These are phyloP conservation scores for Caenorhabditis sp. DNA, from an alignment of 2,888 invertebrate genomes.

Conservation along the genomic window DNA sequence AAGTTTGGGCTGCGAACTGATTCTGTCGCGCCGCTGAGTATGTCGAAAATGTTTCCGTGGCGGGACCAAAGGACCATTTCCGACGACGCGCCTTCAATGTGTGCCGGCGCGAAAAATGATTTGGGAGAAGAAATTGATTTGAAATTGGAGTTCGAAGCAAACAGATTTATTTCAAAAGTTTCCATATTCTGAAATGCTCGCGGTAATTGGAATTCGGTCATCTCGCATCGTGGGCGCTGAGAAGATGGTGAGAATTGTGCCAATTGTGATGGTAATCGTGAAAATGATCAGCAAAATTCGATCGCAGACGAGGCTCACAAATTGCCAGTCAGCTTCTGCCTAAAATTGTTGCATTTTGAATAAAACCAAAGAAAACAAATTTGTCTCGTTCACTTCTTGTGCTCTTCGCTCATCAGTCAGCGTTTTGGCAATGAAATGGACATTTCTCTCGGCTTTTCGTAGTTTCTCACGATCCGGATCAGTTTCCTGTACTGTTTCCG, in stretches of 20 bases:
- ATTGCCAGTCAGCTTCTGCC: constrained; percentile 81
- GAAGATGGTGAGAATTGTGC: constrained; percentile 70
- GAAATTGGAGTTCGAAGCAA: too few relatives aligned
- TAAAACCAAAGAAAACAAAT: background rate
- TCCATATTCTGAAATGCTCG: background rate
- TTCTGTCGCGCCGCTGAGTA: background rate
- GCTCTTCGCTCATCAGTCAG: constrained; percentile 69
- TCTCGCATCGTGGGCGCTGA: constrained; percentile 78
- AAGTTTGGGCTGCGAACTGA: too few relatives aligned
- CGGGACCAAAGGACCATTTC: background rate
- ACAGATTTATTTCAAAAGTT: too few relatives aligned
- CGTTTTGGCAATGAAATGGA: constrained; percentile 79
- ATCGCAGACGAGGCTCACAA: constrained; percentile 80
- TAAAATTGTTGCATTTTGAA: too few relatives aligned
- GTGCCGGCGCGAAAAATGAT: too few relatives aligned
- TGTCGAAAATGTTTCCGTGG: background rate
- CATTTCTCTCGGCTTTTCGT: constrained; percentile 75
- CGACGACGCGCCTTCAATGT: background rate
- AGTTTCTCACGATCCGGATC: constrained; percentile 67
- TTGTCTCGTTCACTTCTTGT: constrained; percentile 71
- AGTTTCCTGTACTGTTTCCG: constrained; percentile 47
- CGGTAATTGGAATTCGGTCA: constrained; percentile 30
- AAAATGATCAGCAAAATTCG: constrained; percentile 78
- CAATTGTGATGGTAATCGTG: constrained; percentile 69
- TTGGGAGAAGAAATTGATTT: too few relatives aligned